Evolutionary conservation across 2,888 invertebrate genomes (phyloP).

Genomic region (Apeira syringaria): DNA sequence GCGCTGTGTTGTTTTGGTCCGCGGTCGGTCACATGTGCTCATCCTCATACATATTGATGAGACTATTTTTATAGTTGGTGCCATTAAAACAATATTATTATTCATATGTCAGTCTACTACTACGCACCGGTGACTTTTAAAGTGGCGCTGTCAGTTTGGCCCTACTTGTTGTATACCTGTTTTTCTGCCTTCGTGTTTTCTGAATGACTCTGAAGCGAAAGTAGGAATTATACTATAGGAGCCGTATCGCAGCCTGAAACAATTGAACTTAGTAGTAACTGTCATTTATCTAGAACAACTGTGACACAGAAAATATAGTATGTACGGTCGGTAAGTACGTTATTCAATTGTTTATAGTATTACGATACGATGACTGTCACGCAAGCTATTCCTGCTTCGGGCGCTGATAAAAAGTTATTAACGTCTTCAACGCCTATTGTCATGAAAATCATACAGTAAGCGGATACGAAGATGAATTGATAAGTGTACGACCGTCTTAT

Average conservation of each 20-base stretch:
- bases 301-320: too few species aligned
- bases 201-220: too few species aligned
- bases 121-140: slow-evolving; percentile 2
- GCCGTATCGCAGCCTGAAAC: too few species aligned
- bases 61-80: slow-evolving; percentile 48
- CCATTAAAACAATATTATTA: slow-evolving; percentile 43
- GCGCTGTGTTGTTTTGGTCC: slow-evolving; percentile 32
- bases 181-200: slow-evolving; percentile 38
- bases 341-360: too few species aligned
- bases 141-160: slow-evolving; percentile 12
- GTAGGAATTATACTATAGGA: too few species aligned
- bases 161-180: slow-evolving; percentile 43
- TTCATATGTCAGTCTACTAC: slow-evolving; percentile 28
- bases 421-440: neutral
- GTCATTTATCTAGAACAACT: too few species aligned
- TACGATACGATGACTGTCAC: too few species aligned
- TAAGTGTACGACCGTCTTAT: slow-evolving; percentile 3
- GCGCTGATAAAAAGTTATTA: slow-evolving; percentile 12
- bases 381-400: too few species aligned
- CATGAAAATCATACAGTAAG: slow-evolving; percentile 3
- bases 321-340: too few species aligned
- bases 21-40: slow-evolving; percentile 19
- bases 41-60: slow-evolving; percentile 6
- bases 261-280: too few species aligned
- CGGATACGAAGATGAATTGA: slow-evolving; percentile 11